These are phyloP conservation scores for Lagocephalus sceleratus DNA, from an alignment of 2,797 vertebrate genomes.

Conservation along the genomic window DNA sequence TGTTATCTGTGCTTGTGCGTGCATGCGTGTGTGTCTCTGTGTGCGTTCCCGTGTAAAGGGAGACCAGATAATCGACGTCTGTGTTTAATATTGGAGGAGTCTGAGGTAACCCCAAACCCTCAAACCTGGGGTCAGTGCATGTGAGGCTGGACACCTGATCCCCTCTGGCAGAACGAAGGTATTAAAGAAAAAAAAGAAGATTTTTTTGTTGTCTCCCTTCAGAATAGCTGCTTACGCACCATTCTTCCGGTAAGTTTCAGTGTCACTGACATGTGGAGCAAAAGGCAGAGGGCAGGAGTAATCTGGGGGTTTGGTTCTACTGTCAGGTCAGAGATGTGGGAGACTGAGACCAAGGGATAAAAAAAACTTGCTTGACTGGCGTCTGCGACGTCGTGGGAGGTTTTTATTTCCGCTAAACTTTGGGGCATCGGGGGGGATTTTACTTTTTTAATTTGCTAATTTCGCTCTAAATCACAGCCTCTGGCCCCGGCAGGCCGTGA, in stretches of 20 bases:
- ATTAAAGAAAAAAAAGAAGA: too few species aligned
- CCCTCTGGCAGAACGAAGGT: conserved; percentile 8
- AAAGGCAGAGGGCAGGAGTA: too few species aligned
- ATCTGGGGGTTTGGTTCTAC: too few species aligned
- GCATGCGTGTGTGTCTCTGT: conserved; percentile 25
- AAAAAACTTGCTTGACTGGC: too few species aligned
- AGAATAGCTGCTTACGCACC: neutral
- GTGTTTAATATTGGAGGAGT: conserved; percentile 80
- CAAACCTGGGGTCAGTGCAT: conserved; percentile 63
- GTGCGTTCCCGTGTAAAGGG: conserved; percentile 66
- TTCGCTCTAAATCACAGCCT: too few species aligned
- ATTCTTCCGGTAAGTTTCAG: conserved; percentile 43
- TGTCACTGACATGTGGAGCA: too few species aligned
- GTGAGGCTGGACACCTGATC: conserved; percentile 68
- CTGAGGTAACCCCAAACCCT: conserved; percentile 75
- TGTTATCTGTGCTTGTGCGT: conserved; percentile 8
- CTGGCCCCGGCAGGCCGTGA: too few species aligned
- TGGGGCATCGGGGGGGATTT: neutral
- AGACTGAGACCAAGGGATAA: too few species aligned
- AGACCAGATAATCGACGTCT: conserved; percentile 72
- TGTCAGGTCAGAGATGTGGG: conserved; percentile 4
- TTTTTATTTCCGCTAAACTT: too few species aligned
- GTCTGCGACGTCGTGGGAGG: too few species aligned
- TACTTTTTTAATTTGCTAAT: neutral
- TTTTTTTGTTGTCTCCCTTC: conserved; percentile 30